Evolutionary conservation across 64 coral and sea anemone species (phyloP).

Genomic region (Montipora foliosa): DNA sequence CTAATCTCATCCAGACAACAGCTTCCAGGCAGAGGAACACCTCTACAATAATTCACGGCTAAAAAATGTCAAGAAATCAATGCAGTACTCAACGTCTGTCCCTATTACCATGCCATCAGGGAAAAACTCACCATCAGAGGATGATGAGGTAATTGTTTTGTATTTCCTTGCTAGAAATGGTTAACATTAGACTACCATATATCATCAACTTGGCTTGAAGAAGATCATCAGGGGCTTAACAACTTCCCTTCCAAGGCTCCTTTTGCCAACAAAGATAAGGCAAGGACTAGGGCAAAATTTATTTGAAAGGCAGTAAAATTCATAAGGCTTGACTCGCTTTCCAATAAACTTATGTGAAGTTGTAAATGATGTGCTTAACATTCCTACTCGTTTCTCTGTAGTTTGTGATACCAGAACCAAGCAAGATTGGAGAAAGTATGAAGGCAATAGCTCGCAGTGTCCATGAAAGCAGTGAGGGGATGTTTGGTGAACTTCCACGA

Average conservation of each 20-base stretch:
- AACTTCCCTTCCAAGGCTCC: too few species aligned
- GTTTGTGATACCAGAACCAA: slow-evolving; percentile 78
- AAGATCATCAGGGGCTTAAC: too few species aligned
- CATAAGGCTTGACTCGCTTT: too few species aligned
- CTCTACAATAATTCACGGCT: slow-evolving; percentile 2
- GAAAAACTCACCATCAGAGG: slow-evolving; percentile 52
- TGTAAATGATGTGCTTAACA: too few species aligned
- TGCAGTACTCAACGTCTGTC: slow-evolving; percentile 80
- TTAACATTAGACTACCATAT: too few species aligned
- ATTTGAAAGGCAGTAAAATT: too few species aligned
- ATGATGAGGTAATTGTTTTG: slow-evolving; percentile 67
- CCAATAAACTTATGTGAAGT: too few species aligned
- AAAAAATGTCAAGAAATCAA: slow-evolving; percentile 29
- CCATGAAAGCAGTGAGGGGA: slow-evolving; percentile 74
- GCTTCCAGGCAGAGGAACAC: slow-evolving; percentile 83
- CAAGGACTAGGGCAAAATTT: too few species aligned
- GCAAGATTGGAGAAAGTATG: slow-evolving; percentile 92
- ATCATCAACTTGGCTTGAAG: too few species aligned
- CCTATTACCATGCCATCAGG: slow-evolving; percentile 84
- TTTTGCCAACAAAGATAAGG: too few species aligned
- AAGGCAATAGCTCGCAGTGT: slow-evolving; percentile 88
- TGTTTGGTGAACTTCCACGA: slow-evolving; percentile 91
- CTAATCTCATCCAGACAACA: slow-evolving; percentile 68
- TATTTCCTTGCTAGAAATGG: background rate
- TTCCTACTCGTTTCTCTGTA: background rate